A percentile compares a stretch with the other conserved stretches of the same genome.
These are phyloP conservation scores for Scomberomorus guttatus DNA, from an alignment of 2,797 vertebrate species.

Conservation along the genomic window DNA sequence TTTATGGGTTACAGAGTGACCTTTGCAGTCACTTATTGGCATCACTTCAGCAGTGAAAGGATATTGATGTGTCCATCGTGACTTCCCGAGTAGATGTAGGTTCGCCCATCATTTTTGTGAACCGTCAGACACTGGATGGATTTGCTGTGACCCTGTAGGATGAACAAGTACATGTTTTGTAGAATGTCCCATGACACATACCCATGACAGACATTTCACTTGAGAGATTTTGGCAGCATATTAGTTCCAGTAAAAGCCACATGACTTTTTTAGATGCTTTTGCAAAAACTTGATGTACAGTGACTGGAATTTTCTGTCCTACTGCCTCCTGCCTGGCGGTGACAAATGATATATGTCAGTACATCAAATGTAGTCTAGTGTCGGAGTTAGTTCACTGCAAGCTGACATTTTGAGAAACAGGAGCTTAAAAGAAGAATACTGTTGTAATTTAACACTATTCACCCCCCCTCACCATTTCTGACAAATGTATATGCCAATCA, in stretches of 20 bases:
- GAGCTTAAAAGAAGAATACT: constrained; percentile 7
- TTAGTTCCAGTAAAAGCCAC: not conserved
- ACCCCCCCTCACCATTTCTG: not conserved
- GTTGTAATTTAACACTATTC: constrained; percentile 2
- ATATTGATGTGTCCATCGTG: constrained; percentile 99
- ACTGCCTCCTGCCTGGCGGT: not conserved
- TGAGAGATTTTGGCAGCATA: not conserved
- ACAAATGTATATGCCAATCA: not conserved
- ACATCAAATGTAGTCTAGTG: not conserved
- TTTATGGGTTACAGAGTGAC: not conserved
- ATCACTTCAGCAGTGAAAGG: constrained; percentile 82
- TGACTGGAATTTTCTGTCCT: constrained; percentile 10
- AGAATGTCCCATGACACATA: not conserved
- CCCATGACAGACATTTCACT: not conserved
- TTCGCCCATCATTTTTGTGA: constrained; percentile 88
- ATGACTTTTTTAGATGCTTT: constrained; percentile 2
- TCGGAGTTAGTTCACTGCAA: not conserved
- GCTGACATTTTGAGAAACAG: not conserved
- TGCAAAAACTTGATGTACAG: not conserved
- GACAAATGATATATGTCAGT: not conserved
- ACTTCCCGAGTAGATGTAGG: constrained; percentile 95
- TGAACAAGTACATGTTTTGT: constrained; percentile 15
- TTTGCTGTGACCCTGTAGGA: constrained; percentile 94
- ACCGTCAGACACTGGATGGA: constrained; percentile 95
- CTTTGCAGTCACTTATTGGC: not conserved